phyloP scores from a whole-genome alignment of 64 coral and sea anemone genomes.

The Actinia tenebrosa region DNA sequence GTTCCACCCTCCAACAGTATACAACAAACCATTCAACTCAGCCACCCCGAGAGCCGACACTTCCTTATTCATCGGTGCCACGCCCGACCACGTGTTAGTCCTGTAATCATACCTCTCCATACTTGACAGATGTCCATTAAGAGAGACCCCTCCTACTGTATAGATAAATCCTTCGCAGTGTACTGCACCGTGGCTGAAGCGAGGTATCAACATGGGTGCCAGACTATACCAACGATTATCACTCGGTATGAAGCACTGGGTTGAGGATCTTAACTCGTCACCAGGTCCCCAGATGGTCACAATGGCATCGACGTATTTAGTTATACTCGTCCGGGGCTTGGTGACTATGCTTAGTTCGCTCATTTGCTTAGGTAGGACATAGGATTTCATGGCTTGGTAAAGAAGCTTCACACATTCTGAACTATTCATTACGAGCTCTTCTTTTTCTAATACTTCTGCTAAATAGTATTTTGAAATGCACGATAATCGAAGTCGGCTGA shows the following conservation, averaged over 20 bases:
- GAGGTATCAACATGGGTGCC: constrained; percentile 79
- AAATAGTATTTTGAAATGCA: constrained; percentile 93
- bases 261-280: constrained; percentile 84
- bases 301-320: constrained; percentile 56
- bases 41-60: constrained; percentile 87
- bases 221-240: constrained; percentile 85
- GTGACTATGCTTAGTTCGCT: constrained; percentile 18
- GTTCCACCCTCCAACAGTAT: constrained; percentile 89
- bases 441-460: constrained; percentile 75
- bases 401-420: constrained; percentile 62
- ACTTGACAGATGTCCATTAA: constrained; percentile 83
- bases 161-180: constrained; percentile 84
- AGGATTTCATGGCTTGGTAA: constrained; percentile 81
- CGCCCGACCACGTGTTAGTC: constrained; percentile 87
- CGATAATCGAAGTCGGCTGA: constrained; percentile 63
- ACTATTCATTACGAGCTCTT: constrained; percentile 59
- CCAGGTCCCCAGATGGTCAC: constrained; percentile 96
- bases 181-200: constrained; percentile 81
- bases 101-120: constrained; percentile 86
- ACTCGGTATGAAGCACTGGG: constrained; percentile 67
- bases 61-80: constrained; percentile 78
- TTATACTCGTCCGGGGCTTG: constrained; percentile 42
- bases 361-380: constrained; percentile 40
- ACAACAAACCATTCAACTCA: constrained; percentile 64
- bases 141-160: constrained; percentile 72